Evolutionary conservation across 2,797 vertebrate genomes (phyloP).

Genomic region (Astyanax mexicanus): DNA sequence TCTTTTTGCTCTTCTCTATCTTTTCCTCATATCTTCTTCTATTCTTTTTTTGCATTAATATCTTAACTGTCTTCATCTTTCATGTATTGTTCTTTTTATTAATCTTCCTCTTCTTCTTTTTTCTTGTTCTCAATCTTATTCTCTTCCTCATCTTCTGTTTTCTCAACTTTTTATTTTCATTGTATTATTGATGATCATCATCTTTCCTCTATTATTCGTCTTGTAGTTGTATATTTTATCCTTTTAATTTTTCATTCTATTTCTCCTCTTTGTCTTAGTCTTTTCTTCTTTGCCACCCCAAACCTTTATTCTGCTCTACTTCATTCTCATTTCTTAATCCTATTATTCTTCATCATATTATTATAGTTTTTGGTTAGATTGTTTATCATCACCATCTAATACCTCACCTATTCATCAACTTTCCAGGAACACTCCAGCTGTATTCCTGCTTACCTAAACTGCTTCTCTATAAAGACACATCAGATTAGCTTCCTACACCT

Average conservation of each 20-base stretch:
- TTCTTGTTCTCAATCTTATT: no score
- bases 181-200: background rate
- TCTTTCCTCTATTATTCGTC: background rate
- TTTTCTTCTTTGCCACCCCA: constrained; percentile 7
- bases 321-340: background rate
- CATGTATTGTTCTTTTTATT: no score
- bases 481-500: constrained; percentile 6
- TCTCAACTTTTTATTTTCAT: background rate
- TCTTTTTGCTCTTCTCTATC: background rate
- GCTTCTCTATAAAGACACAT: background rate
- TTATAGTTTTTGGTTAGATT: no score
- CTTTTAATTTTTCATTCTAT: no score
- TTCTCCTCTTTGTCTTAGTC: no score
- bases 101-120: background rate
- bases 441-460: background rate
- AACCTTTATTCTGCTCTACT: background rate
- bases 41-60: no score
- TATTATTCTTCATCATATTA: background rate
- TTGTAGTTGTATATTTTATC: no score
- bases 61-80: no score
- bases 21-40: no score
- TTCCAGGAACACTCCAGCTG: no score
- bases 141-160: background rate
- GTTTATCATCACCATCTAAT: background rate
- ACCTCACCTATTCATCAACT: no score